Conservation (phyloP, 2,113 vertebrate genomes). For the Nymphicus hollandicus region DNA sequence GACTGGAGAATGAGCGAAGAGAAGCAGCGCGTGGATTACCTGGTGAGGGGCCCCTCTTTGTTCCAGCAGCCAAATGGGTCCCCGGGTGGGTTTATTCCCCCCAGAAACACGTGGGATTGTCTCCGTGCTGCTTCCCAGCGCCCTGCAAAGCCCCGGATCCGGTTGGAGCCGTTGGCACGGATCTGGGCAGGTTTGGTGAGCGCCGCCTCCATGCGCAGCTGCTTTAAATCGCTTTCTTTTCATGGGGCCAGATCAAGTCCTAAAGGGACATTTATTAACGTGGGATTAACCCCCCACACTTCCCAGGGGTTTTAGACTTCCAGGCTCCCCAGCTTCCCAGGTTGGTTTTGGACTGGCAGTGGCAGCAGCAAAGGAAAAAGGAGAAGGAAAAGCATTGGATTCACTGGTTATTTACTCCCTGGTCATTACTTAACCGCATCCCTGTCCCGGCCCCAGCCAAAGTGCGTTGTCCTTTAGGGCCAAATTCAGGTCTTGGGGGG, state of each 20-base stretch:
- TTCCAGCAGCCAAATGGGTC: neutral
- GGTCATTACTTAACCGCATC: neutral
- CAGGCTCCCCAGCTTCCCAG: neutral
- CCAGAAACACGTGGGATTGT: accelerated
- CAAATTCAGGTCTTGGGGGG: neutral
- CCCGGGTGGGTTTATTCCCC: neutral
- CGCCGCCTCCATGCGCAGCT: neutral
- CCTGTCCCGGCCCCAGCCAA: neutral
- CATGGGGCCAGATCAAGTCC: neutral
- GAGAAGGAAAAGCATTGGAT: neutral
- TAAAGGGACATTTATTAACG: neutral
- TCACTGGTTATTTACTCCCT: neutral
- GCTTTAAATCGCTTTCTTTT: neutral
- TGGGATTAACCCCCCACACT: neutral
- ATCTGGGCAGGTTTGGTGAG: neutral
- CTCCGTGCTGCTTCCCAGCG: accelerated
- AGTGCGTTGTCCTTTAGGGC: neutral
- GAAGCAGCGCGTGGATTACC: neutral
- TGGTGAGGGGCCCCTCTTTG: accelerated
- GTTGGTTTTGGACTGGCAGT: neutral
- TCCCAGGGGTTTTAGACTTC: neutral
- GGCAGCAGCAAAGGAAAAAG: neutral
- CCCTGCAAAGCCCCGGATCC: neutral
- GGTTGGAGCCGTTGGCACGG: neutral
- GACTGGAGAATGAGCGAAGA: neutral